phyloP scores from a whole-genome alignment of 1,140 invertebrate genomes.

The Berghia stephanieae region DNA sequence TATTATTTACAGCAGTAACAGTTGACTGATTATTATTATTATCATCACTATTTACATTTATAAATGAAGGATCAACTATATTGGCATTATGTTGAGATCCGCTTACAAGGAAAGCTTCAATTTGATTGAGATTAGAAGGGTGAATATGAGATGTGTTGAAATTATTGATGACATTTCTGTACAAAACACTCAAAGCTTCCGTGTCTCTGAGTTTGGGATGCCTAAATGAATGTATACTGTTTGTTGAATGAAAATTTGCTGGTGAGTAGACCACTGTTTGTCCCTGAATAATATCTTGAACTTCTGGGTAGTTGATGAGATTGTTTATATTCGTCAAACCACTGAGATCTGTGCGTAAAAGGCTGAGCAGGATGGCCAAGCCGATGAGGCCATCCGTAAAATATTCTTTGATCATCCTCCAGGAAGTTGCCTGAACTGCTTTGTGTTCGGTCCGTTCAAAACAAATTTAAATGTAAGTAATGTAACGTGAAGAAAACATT shows the following conservation, averaged over 20 bases:
- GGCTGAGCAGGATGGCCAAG: constrained; percentile 79
- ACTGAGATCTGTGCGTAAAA: constrained; percentile 79
- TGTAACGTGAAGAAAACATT: neutral
- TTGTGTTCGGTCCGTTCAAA: neutral
- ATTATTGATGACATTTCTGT: constrained; percentile 82
- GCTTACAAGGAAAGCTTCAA: constrained; percentile 71
- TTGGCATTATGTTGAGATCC: constrained; percentile 14
- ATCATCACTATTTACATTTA: neutral
- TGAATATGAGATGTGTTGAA: constrained; percentile 71
- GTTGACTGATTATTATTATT: constrained; percentile 12
- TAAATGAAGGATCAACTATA: neutral
- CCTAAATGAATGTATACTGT: constrained; percentile 68
- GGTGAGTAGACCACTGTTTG: constrained; percentile 64
- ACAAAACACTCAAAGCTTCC: constrained; percentile 60
- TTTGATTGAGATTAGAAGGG: constrained; percentile 43
- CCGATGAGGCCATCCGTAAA: constrained; percentile 78
- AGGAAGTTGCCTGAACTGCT: neutral
- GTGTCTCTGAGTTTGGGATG: constrained; percentile 80
- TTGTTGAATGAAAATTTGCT: constrained; percentile 64
- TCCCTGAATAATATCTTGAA: constrained; percentile 63
- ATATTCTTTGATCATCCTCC: constrained; percentile 57
- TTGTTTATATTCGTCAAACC: constrained; percentile 71
- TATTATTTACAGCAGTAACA: constrained; percentile 25
- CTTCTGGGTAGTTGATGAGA: constrained; percentile 67
- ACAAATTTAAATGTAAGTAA: neutral